These are phyloP conservation scores for Ceratosolen solmsi DNA, from an alignment of 1,140 invertebrate genomes.

Conservation along the genomic window DNA sequence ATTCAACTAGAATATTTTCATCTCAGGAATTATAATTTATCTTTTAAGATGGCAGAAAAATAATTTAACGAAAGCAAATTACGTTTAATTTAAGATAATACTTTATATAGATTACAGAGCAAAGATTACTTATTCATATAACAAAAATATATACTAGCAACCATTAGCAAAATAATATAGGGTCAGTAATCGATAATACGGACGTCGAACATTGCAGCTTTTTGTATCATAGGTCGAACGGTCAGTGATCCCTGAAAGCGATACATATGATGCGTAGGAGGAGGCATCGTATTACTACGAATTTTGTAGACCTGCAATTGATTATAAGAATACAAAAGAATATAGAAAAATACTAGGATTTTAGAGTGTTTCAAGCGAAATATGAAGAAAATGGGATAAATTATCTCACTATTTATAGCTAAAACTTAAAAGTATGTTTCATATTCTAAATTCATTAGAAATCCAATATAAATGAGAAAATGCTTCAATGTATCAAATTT, in stretches of 20 bases:
- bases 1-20: too few relatives aligned
- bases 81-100: not conserved
- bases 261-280: not conserved
- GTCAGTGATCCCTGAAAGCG: slow-evolving; percentile 50
- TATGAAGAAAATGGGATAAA: not conserved
- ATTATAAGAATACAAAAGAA: slow-evolving; percentile 3
- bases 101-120: not conserved
- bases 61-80: too few relatives aligned
- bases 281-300: not conserved
- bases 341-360: not conserved
- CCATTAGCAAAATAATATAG: not conserved
- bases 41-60: too few relatives aligned
- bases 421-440: too few relatives aligned
- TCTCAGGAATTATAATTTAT: too few relatives aligned
- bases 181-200: not conserved
- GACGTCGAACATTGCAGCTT: slow-evolving; percentile 32
- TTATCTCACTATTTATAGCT: too few relatives aligned
- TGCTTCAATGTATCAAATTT: too few relatives aligned
- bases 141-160: not conserved
- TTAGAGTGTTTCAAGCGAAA: not conserved
- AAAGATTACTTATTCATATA: not conserved
- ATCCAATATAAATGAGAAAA: too few relatives aligned
- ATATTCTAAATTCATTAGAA: too few relatives aligned
- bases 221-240: slow-evolving; percentile 54
- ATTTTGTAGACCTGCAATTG: not conserved